phyloP scores from a whole-genome alignment of 2,888 invertebrate genomes.

The Antheraea assamensis region DNA sequence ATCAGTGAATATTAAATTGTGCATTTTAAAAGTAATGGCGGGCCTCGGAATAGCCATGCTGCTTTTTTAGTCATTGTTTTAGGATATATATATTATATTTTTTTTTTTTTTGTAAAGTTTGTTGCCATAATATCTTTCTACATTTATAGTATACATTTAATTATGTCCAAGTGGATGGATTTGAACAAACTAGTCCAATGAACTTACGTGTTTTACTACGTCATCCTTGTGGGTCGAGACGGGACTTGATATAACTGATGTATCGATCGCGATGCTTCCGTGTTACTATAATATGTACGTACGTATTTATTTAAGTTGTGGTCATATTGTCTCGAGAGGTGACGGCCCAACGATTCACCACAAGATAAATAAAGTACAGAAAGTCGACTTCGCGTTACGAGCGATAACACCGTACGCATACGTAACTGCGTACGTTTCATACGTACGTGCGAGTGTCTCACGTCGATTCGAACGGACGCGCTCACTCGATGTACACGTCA shows the following conservation, averaged over 20 bases:
- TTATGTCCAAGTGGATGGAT: constrained; percentile 77
- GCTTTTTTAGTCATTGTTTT: constrained; percentile 83
- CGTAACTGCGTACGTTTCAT: no score
- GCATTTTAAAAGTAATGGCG: constrained; percentile 79
- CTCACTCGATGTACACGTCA: no score
- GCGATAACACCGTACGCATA: no score
- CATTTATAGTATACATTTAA: constrained; percentile 75
- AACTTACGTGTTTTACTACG: constrained; percentile 56
- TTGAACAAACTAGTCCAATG: constrained; percentile 81
- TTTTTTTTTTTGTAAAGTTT: constrained; percentile 74
- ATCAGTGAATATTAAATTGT: constrained; percentile 81
- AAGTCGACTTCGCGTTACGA: no score
- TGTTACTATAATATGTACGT: constrained; percentile 47
- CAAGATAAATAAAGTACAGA: no score
- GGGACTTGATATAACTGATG: constrained; percentile 46
- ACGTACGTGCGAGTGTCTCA: no score
- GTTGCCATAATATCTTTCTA: constrained; percentile 83
- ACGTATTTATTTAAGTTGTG: constrained; percentile 68
- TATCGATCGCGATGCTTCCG: constrained; percentile 54
- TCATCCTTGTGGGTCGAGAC: constrained; percentile 54
- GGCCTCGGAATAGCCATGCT: constrained; percentile 72
- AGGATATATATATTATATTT: constrained; percentile 49
- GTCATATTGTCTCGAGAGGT: constrained; percentile 41
- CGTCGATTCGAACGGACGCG: no score
- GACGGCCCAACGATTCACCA: constrained; percentile 27